Evolutionary conservation across 1,140 invertebrate genomes (phyloP).

Genomic region (Laupala kohalensis): DNA sequence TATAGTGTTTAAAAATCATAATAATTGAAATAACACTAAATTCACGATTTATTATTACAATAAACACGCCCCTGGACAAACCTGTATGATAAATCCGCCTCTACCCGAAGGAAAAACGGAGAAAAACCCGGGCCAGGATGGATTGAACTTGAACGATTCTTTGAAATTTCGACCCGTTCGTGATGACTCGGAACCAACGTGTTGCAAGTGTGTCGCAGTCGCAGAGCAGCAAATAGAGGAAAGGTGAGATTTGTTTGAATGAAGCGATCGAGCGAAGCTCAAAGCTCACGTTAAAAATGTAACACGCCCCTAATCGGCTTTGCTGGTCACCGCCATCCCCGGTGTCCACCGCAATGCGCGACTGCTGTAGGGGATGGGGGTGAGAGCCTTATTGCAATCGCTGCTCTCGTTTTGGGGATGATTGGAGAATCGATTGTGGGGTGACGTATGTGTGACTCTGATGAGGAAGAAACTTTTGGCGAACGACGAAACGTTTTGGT

Average conservation of each 20-base stretch:
- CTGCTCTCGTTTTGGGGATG: background rate
- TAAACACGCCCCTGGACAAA: too few relatives aligned
- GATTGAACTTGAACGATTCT: too few relatives aligned
- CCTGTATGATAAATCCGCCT: too few relatives aligned
- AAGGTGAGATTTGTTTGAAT: background rate
- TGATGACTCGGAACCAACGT: too few relatives aligned
- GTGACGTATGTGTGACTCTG: background rate
- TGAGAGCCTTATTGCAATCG: background rate
- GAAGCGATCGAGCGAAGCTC: background rate
- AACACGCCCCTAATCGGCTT: background rate
- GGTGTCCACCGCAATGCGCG: background rate
- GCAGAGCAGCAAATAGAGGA: too few relatives aligned
- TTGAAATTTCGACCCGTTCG: too few relatives aligned
- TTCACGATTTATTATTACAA: too few relatives aligned
- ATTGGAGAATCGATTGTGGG: background rate
- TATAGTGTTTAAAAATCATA: too few relatives aligned
- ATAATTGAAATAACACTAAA: too few relatives aligned
- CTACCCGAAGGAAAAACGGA: too few relatives aligned
- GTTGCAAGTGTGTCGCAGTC: too few relatives aligned
- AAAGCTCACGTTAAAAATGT: background rate
- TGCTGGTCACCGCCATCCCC: background rate
- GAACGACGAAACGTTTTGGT: background rate
- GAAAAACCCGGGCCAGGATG: too few relatives aligned
- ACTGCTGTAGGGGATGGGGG: background rate
- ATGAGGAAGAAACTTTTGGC: background rate